Evolutionary conservation across 2,113 vertebrate genomes (phyloP), one percentile per base, ranked within the genome.

Genomic region (Syngnathus scovelli): DNA sequence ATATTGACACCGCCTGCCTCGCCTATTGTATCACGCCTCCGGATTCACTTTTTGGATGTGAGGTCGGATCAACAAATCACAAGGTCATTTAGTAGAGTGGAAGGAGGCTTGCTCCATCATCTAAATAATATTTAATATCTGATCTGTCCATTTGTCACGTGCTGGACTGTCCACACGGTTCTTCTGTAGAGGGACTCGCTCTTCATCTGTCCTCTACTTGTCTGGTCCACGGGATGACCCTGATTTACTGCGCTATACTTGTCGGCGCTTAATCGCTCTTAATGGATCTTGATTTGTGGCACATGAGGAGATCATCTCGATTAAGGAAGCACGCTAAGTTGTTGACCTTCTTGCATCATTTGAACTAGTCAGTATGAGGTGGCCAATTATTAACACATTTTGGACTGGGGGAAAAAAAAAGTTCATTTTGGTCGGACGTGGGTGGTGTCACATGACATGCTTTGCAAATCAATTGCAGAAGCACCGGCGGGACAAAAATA

Each of bases 1-100:
- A 88, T 77, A 83, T 71, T 77, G 79, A 75, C 77, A 76, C 74
- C 64, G 68, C 76, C 74, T 78, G 74, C 48, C 55, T 60, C 16
- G 5, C 41, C 76, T 63, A 69, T 80, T 70, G 69, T 69, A 60
- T 44, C 37, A 60, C 68, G 69, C 56, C 73, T 69, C 76, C 77
- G 64, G 66, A 54, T 39, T 49, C 72, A 66, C 33, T 69, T 7
- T 2, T 33, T 27, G 75, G 77, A 78, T 54, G 63, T 15, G 3
- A 6, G 58, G 16, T 51, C 19, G 52, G 72, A 15, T 64, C 21
- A 68, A 61, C 51, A 10, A 59, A 54, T 6, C 72, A 48, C 9
- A 13, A 63, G 44, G 63, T 72, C 52, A 63, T 66, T 3, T 56
- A 21, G 8, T 8, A 74, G 27, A 33, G 27, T 33, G 27, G 27